A percentile compares a stretch with the other conserved stretches of the same genome.
phyloP scores from a whole-genome alignment of 2,113 vertebrate genomes.

The Eurypyga helias region DNA sequence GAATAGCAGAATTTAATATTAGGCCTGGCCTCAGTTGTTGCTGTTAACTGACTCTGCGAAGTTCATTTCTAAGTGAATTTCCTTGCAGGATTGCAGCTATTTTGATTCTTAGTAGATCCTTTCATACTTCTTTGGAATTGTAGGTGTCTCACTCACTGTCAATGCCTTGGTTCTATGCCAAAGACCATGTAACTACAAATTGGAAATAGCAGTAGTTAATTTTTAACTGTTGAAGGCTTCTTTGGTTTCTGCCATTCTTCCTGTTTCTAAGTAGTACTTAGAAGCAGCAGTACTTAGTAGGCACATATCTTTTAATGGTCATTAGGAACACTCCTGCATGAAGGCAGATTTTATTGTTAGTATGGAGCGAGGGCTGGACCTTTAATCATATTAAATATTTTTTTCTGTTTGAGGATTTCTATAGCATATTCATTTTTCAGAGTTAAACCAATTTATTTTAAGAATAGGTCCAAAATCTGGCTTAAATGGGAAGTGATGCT shows the following conservation, averaged over 20 bases:
- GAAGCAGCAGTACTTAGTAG: background rate
- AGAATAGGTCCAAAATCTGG: background rate
- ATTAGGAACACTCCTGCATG: background rate
- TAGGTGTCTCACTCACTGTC: background rate
- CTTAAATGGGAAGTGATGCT: background rate
- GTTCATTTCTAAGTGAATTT: background rate
- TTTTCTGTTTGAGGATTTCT: background rate
- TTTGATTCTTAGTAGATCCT: background rate
- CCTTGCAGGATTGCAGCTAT: background rate
- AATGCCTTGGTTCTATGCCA: background rate
- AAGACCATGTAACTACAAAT: background rate
- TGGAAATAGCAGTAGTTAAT: background rate
- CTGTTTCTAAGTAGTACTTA: background rate
- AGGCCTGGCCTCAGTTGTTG: background rate
- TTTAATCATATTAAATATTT: background rate
- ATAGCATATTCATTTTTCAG: background rate
- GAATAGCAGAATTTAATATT: background rate
- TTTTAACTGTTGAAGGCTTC: background rate
- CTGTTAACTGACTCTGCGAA: background rate
- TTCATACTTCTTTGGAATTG: background rate
- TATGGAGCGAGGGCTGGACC: background rate
- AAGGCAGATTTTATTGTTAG: background rate
- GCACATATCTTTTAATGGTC: background rate
- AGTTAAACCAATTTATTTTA: background rate
- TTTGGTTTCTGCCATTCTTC: background rate